Percentiles rank a stretch among this genome's conserved stretches.
Evolutionary conservation across 2,113 vertebrate genomes (phyloP).

Genomic region (Clupea harengus): DNA sequence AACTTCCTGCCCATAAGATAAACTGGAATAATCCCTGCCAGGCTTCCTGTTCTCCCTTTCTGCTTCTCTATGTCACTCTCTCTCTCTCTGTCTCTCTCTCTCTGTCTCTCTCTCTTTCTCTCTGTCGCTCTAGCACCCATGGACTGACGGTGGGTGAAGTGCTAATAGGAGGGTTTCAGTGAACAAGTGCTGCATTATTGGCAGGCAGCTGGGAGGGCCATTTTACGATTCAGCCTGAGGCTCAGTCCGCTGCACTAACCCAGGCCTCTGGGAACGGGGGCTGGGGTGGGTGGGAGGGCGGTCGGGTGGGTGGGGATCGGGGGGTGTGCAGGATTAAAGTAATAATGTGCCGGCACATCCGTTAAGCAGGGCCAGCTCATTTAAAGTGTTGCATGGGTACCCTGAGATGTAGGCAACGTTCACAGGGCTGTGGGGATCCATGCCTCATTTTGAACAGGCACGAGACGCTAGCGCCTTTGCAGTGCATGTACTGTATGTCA

Average conservation of each 20-base stretch:
- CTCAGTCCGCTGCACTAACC: slow-evolving; percentile 41
- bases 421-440: background rate
- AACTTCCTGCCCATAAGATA: slow-evolving; percentile 21
- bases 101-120: background rate
- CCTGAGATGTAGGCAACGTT: background rate
- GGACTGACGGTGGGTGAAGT: slow-evolving; percentile 34
- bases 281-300: background rate
- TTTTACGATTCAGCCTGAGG: slow-evolving; percentile 44
- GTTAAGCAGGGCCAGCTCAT: background rate
- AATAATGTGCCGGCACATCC: slow-evolving; percentile 37
- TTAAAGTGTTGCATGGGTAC: background rate
- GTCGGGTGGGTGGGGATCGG: background rate
- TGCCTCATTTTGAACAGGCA: background rate
- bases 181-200: slow-evolving; percentile 54
- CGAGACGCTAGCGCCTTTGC: background rate
- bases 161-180: slow-evolving; percentile 44
- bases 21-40: slow-evolving; percentile 5
- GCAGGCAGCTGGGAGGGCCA: slow-evolving; percentile 48
- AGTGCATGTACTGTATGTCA: background rate
- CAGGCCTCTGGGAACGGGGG: slow-evolving; percentile 20
- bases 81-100: background rate
- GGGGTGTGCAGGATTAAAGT: slow-evolving; percentile 27
- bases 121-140: background rate
- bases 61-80: background rate
- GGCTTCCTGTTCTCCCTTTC: background rate